A percentile compares a stretch with the other conserved stretches of the same genome.
These are phyloP conservation scores for Carcina quercana DNA, from an alignment of 2,888 invertebrate species.

Conservation along the genomic window DNA sequence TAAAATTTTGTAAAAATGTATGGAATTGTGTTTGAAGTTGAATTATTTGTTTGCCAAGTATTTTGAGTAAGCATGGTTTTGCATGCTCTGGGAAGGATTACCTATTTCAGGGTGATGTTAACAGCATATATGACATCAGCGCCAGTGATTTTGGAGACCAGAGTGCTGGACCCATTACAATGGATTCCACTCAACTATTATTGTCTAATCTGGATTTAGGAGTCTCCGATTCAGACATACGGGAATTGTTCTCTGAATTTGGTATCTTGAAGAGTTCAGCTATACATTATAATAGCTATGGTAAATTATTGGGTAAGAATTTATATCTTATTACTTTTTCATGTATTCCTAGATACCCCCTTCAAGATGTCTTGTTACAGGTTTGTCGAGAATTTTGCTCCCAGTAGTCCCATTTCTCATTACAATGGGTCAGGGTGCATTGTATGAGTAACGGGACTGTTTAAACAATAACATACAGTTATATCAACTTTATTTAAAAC, in stretches of 20 bases:
- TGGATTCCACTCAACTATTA: conserved; percentile 88
- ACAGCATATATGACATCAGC: conserved; percentile 97
- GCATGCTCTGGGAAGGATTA: conserved; percentile 70
- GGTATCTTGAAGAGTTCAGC: conserved; percentile 95
- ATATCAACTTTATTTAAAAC: too few relatives aligned
- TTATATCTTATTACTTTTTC: too few relatives aligned
- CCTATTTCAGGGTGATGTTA: conserved; percentile 90
- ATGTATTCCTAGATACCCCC: too few relatives aligned
- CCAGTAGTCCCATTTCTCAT: too few relatives aligned
- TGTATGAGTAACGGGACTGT: too few relatives aligned
- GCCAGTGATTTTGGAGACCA: conserved; percentile 81
- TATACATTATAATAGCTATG: conserved; percentile 97
- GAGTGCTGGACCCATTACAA: conserved; percentile 58
- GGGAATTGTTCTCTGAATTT: conserved; percentile 98
- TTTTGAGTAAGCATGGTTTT: conserved; percentile 47
- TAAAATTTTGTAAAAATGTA: conserved; percentile 8
- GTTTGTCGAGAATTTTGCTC: too few relatives aligned
- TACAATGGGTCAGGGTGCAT: too few relatives aligned
- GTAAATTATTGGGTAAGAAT: conserved; percentile 88
- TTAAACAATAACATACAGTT: too few relatives aligned
- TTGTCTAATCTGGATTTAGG: conserved; percentile 98
- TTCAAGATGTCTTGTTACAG: too few relatives aligned
- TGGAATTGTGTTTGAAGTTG: conserved; percentile 31
- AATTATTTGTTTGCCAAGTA: conserved; percentile 45
- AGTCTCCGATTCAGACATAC: conserved; percentile 96